phyloP scores from a whole-genome alignment of 2,888 invertebrate genomes.

The Chromoteleia sp. region DNA sequence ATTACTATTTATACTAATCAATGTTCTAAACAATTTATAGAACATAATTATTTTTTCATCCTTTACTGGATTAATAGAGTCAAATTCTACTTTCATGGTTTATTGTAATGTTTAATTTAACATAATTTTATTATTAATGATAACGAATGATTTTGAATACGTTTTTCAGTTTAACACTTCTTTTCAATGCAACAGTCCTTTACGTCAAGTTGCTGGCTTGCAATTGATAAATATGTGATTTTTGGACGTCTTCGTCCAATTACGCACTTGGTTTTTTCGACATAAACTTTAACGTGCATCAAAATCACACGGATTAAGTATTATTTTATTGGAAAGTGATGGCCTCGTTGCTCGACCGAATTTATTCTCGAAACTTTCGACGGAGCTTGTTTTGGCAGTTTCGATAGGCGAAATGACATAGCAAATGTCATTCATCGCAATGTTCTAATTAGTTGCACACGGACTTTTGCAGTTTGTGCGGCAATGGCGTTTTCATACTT shows the following conservation, averaged over 20 bases:
- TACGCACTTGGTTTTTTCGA: constrained; percentile 19
- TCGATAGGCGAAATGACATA: constrained; percentile 59
- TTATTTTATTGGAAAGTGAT: constrained; percentile 66
- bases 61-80: too few species aligned
- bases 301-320: constrained; percentile 66
- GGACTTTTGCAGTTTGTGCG: not conserved
- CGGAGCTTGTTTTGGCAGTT: constrained; percentile 65
- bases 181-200: too few species aligned
- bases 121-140: too few species aligned
- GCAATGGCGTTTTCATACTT: not conserved
- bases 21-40: too few species aligned
- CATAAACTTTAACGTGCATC: constrained; percentile 58
- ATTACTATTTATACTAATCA: too few species aligned
- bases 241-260: constrained; percentile 41
- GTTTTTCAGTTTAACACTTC: too few species aligned
- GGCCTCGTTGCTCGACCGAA: constrained; percentile 30
- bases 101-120: too few species aligned
- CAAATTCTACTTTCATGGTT: too few species aligned
- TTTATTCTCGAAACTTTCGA: constrained; percentile 39
- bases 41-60: too few species aligned
- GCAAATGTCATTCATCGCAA: constrained; percentile 48
- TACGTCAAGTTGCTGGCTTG: too few species aligned
- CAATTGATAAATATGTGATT: constrained; percentile 19
- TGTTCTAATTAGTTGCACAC: constrained; percentile 43
- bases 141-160: too few species aligned